Percentiles rank a stretch among this genome's conserved stretches.
phyloP scores from a whole-genome alignment of 2,888 invertebrate genomes.

The Microchrysa polita region DNA sequence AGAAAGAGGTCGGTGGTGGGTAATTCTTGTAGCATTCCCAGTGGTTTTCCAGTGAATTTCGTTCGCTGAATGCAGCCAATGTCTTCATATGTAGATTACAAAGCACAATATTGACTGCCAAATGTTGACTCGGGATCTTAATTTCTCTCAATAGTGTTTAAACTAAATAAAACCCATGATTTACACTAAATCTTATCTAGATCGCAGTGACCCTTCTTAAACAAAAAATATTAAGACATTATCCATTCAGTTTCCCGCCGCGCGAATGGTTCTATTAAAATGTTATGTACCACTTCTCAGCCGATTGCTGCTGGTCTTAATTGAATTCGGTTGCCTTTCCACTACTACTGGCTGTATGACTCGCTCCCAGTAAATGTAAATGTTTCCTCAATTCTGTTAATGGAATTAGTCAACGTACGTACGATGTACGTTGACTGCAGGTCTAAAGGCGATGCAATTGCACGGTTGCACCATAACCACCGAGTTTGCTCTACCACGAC shows the following conservation, averaged over 20 bases:
- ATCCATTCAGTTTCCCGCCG: background rate
- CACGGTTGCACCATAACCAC: conserved; percentile 1
- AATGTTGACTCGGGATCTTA: no score
- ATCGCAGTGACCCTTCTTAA: background rate
- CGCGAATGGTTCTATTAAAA: conserved; percentile 5
- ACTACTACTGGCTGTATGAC: no score
- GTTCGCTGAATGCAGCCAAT: no score
- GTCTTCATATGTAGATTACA: no score
- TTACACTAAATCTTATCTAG: no score
- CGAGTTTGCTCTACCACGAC: background rate
- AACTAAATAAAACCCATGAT: no score
- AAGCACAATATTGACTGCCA: no score
- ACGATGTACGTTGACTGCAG: conserved; percentile 2
- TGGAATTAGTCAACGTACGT: conserved; percentile 3
- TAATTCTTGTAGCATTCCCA: no score
- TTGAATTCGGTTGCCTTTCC: background rate
- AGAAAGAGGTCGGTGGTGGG: no score
- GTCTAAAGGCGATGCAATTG: background rate
- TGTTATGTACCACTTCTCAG: background rate
- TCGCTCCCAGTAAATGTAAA: background rate
- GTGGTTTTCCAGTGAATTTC: no score
- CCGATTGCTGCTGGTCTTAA: background rate
- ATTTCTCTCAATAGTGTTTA: no score
- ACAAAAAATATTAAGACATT: background rate
- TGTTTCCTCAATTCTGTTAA: conserved; percentile 11